phyloP scores from a whole-genome alignment of 2,113 vertebrate species.

The Chiloscyllium plagiosum region DNA sequence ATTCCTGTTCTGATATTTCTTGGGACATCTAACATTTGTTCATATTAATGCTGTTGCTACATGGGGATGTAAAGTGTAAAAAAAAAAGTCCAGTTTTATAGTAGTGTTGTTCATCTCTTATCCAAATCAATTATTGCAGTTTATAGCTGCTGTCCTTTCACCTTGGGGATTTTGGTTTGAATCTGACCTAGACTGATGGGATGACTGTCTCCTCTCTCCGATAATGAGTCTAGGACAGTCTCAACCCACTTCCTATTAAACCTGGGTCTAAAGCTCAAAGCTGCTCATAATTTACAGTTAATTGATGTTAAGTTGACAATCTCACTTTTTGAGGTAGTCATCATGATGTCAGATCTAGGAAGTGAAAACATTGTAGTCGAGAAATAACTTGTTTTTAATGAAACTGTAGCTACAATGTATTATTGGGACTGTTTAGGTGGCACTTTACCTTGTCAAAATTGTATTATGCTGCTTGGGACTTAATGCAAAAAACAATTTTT shows the following conservation, averaged over 20 bases:
- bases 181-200: constrained; percentile 20
- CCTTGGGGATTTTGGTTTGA: constrained; percentile 19
- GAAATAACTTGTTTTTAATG: too few relatives aligned
- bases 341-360: not conserved
- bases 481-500: not conserved
- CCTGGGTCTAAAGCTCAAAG: not conserved
- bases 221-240: constrained; percentile 28
- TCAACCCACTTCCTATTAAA: constrained; percentile 11
- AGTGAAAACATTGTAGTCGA: not conserved
- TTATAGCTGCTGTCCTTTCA: constrained; percentile 18
- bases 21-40: not conserved
- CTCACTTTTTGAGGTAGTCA: not conserved
- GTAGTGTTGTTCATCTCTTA: constrained; percentile 10
- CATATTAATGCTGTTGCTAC: not conserved
- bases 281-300: not conserved
- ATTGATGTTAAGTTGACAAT: constrained; percentile 29
- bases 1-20: not conserved
- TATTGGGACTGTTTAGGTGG: not conserved
- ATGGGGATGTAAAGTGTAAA: not conserved
- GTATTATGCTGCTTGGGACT: not conserved
- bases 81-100: not conserved
- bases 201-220: constrained; percentile 10
- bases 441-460: not conserved
- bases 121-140: not conserved
- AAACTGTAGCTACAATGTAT: not conserved